Evolutionary conservation across 2,888 invertebrate genomes (phyloP), one percentile per base, ranked within the genome.

Genomic region (Drosophila flavopinicola): DNA sequence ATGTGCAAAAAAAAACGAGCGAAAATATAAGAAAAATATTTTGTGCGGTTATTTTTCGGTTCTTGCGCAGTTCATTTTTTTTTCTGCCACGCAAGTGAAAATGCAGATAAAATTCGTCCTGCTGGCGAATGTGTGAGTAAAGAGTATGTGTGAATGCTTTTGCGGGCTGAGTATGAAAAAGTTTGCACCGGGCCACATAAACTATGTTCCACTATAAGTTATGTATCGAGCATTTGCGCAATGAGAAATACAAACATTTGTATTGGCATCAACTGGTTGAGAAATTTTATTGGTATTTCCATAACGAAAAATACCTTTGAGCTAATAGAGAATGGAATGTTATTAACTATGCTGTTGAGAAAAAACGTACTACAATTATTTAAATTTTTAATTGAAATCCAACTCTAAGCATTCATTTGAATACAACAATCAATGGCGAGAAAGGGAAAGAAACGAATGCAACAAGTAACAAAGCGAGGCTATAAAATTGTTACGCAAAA

Each of bases 401-500:
- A 25, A 20, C 24, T 24, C 11, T 25, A 33, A 1, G n/a, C 4
- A 9, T 25, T n/a, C 25, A 56, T 27, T 56, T 35, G 15, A 35
- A n/a, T 37, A 9, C 29, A 25, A 3, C 27, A 35, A 6, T 27
- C 13, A 41, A 35, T 33, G 15, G 37, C 10, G n/a, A 4, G 35
- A 35, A 5, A 6, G 58, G 9, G 25, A 10, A 2, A n/a, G 13
- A 37, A 2, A 20, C n/a, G 10, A 41, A 42, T 66, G 76, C 85
- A 85, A 82, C 80, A 83, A 83, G 85, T 85, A 58, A 52, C 52
- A 41, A 35, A 52, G 39, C 24, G 20, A 37, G 30, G 44, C 63
- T 38, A 60, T 74, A 64, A 65, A 72, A 76, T 63, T 54, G 76
- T 79, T 66, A 71, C 64, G 71, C 69, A 59, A 76, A 83, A 79